Percentiles rank a stretch among this genome's conserved stretches.
Evolutionary conservation across 2,113 vertebrate genomes (phyloP).

Genomic region (Ceyx margarethae): DNA sequence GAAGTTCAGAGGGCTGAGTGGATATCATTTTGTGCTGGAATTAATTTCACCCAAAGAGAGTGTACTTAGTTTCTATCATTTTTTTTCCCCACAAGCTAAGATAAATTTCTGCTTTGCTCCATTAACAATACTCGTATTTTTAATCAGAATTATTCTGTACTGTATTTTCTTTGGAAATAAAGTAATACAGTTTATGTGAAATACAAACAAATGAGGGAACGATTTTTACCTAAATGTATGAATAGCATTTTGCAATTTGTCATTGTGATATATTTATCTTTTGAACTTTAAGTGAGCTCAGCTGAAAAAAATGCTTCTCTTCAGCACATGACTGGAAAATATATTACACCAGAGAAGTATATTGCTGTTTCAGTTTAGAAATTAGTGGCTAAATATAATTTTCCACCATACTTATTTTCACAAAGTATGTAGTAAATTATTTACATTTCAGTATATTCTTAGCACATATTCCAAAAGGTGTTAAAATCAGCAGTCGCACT

Average conservation of each 20-base stretch:
- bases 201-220: conserved; percentile 69
- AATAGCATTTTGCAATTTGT: conserved; percentile 71
- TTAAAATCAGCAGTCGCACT: conserved; percentile 3
- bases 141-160: conserved; percentile 66
- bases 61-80: neutral
- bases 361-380: conserved; percentile 46
- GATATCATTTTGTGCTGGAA: neutral
- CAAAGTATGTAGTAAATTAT: conserved; percentile 52
- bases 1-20: neutral
- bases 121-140: conserved; percentile 68
- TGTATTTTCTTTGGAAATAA: conserved; percentile 71
- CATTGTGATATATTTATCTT: conserved; percentile 70
- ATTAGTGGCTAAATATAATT: conserved; percentile 68
- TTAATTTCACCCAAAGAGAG: conserved; percentile 5
- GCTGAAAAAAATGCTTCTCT: conserved; percentile 62
- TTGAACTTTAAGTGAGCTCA: conserved; percentile 71
- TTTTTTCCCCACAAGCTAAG: conserved; percentile 24
- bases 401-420: conserved; percentile 44
- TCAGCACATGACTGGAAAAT: conserved; percentile 66
- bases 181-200: conserved; percentile 65
- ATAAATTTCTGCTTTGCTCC: conserved; percentile 62
- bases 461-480: conserved; percentile 12
- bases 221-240: conserved; percentile 57
- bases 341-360: conserved; percentile 58
- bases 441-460: conserved; percentile 47